Base-by-base conservation (phyloP, 2,797 vertebrate species). In the Huso huso region DNA sequence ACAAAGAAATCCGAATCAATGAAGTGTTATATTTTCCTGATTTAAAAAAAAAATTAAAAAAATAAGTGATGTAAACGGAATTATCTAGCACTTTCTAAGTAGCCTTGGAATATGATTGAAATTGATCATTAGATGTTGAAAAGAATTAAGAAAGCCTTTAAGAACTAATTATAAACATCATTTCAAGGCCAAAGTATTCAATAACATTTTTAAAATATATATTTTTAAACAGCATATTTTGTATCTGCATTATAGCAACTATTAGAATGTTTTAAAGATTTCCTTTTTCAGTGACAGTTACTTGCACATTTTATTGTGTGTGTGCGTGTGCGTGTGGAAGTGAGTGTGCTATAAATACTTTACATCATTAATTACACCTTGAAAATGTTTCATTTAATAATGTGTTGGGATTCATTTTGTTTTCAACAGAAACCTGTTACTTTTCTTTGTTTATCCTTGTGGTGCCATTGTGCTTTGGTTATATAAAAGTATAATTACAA, bases 161-260 rank as follows among this genome's bases (percentile, higher is more conserved):
- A 71, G 62, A 70, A 73, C 69, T 71, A 71, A 71, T 64, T 71
- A 53, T 51, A 62, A 49, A 49, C 18, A 18, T 69, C 57, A 73
- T 68, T 62, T 70, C 63, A 70, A 68, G 68, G 68, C 66, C 70
- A 70, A 74, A 74, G 73, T 69, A 66, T 72, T 68, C 66, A 53
- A 60, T 15, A 69, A 71, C 61, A 18, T 71, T 66, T 73, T 62
- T 18, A 66, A 63, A 66, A 68, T 69, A 73, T 68, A 71, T 69
- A 10, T 55, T 71, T 74, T 69, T 60, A 71, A 59, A 65, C 63
- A 62, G 66, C 66, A 71, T 65, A 65, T 68, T 71, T 62, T 48
- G 62, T 71, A 71, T 64, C 57, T 60, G 63, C 58, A 61, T 63
- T 62, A 51, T 71, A 62, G 64, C 64, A 66, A 49, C 62, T 55